Evolutionary conservation across 2,888 invertebrate species (phyloP).

Genomic region (Eudasyphora cyanicolor): DNA sequence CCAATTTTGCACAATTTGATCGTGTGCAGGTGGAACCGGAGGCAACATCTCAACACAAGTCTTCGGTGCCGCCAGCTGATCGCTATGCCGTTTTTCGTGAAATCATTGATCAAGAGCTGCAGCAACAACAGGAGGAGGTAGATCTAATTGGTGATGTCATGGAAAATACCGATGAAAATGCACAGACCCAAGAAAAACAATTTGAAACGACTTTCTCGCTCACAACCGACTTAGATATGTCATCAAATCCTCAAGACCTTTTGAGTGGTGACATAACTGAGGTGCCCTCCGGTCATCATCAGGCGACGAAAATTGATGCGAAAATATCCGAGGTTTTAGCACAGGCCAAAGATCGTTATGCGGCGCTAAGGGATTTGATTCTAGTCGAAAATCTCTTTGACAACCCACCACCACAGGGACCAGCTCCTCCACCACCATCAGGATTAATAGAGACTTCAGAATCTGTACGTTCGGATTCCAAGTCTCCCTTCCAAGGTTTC

Average conservation of each 20-base stretch:
- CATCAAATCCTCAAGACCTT: slow-evolving; percentile 47
- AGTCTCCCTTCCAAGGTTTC: slow-evolving; percentile 75
- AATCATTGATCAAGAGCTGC: slow-evolving; percentile 88
- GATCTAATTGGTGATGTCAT: slow-evolving; percentile 74
- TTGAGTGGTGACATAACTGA: slow-evolving; percentile 61
- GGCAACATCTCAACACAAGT: slow-evolving; percentile 63
- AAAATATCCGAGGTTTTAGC: slow-evolving; percentile 80
- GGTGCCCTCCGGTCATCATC: slow-evolving; percentile 28
- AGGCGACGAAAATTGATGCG: slow-evolving; percentile 80
- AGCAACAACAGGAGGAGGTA: slow-evolving; percentile 81
- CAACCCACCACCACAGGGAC: slow-evolving; percentile 77
- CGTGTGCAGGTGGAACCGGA: slow-evolving; percentile 61
- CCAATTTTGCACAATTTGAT: slow-evolving; percentile 85
- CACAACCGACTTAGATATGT: slow-evolving; percentile 69
- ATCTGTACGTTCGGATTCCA: slow-evolving; percentile 33
- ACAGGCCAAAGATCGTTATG: slow-evolving; percentile 87
- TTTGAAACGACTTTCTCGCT: slow-evolving; percentile 72
- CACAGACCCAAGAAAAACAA: slow-evolving; percentile 28
- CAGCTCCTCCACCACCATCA: slow-evolving; percentile 26
- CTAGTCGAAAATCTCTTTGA: slow-evolving; percentile 83
- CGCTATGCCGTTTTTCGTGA: slow-evolving; percentile 94
- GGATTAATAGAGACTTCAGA: not conserved
- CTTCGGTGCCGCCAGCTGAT: slow-evolving; percentile 84
- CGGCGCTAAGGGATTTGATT: slow-evolving; percentile 89
- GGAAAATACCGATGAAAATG: slow-evolving; percentile 26